These are phyloP conservation scores for Carterocephalus palaemon DNA, from an alignment of 2,888 invertebrate species.

Conservation along the genomic window DNA sequence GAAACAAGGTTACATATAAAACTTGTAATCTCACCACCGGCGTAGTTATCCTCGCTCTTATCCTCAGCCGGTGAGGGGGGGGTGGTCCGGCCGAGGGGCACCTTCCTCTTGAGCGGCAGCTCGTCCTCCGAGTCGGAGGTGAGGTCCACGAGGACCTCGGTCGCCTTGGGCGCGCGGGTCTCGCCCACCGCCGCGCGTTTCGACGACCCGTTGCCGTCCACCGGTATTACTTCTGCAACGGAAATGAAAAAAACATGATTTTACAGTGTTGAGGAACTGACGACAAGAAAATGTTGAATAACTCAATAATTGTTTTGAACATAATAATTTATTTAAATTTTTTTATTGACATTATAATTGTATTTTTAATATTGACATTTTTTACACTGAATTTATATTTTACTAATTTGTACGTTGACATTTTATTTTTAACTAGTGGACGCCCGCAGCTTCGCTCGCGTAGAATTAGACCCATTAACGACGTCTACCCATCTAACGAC, in stretches of 20 bases:
- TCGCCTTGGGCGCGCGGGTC: slow-evolving; percentile 56
- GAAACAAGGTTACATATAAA: too few relatives aligned
- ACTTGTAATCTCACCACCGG: slow-evolving; percentile 52
- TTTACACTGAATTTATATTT: too few relatives aligned
- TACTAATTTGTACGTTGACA: too few relatives aligned
- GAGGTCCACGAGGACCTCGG: slow-evolving; percentile 80
- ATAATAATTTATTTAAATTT: too few relatives aligned
- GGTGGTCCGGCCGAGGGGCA: slow-evolving; percentile 57
- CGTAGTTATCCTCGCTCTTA: slow-evolving; percentile 63
- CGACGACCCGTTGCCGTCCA: slow-evolving; percentile 51
- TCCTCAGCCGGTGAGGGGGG: slow-evolving; percentile 60
- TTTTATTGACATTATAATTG: too few relatives aligned
- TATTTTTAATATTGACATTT: too few relatives aligned
- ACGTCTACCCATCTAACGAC: too few relatives aligned
- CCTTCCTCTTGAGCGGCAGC: slow-evolving; percentile 81
- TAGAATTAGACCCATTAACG: too few relatives aligned
- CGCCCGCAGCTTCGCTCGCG: too few relatives aligned
- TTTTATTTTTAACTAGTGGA: too few relatives aligned
- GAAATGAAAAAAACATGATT: slow-evolving; percentile 1
- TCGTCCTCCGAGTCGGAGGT: slow-evolving; percentile 88
- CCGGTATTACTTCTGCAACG: slow-evolving; percentile 67
- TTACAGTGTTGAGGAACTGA: background rate
- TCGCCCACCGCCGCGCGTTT: slow-evolving; percentile 67
- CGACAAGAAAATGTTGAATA: too few relatives aligned
- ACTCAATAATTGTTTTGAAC: too few relatives aligned